phyloP scores from a whole-genome alignment of 2,113 vertebrate species.

The Lutjanus erythropterus region DNA sequence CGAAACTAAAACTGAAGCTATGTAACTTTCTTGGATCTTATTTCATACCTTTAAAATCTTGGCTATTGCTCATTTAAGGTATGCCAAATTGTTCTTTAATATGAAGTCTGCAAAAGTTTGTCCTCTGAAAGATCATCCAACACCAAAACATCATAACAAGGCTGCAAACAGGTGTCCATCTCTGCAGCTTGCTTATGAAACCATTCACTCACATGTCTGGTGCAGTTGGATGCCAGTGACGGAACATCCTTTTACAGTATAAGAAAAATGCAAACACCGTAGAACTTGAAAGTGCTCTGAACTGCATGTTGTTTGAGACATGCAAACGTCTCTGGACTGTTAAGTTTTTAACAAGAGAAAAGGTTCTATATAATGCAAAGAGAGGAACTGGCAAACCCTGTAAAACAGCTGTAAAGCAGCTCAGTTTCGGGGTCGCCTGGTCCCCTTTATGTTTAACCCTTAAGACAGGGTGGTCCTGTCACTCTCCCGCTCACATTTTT shows the following conservation, averaged over 20 bases:
- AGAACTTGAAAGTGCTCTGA: conserved; percentile 28
- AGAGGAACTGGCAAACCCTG: not conserved
- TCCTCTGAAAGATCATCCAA: not conserved
- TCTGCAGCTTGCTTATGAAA: conserved; percentile 17
- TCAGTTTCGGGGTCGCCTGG: conserved; percentile 36
- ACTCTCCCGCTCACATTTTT: conserved; percentile 51
- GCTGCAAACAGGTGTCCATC: conserved; percentile 35
- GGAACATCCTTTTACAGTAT: conserved; percentile 23
- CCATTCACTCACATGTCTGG: conserved; percentile 32
- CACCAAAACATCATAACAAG: not conserved
- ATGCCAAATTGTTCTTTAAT: not conserved
- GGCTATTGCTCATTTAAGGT: not conserved
- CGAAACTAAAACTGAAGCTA: not conserved
- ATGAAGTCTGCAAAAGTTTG: not conserved
- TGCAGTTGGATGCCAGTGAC: conserved; percentile 48
- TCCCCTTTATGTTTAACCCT: conserved; percentile 48
- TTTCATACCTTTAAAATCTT: not conserved
- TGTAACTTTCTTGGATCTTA: not conserved
- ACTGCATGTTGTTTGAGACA: conserved; percentile 35
- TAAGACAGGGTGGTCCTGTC: conserved; percentile 66
- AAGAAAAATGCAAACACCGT: conserved; percentile 57
- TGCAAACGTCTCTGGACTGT: conserved; percentile 37
- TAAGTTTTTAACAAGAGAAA: conserved; percentile 57
- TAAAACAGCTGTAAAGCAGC: conserved; percentile 44
- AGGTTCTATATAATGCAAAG: not conserved